Evolutionary conservation across 2,888 invertebrate genomes (phyloP).

Genomic region (Drosophila emarginata): DNA sequence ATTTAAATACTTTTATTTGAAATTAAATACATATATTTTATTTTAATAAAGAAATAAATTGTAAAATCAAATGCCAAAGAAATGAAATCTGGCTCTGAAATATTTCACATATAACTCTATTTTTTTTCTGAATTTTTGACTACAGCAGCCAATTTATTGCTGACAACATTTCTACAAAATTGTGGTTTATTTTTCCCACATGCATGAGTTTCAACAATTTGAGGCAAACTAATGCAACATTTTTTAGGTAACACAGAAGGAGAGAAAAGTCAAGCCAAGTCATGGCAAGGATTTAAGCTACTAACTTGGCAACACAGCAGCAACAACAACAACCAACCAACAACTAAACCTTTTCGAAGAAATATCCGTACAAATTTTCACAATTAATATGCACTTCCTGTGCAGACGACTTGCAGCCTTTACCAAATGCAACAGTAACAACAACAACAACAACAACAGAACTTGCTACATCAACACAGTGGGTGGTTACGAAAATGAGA

Average conservation of each 20-base stretch:
- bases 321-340: slow-evolving; percentile 27
- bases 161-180: slow-evolving; percentile 10
- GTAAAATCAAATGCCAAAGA: not conserved
- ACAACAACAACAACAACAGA: not conserved
- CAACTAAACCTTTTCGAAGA: slow-evolving; percentile 65
- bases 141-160: slow-evolving; percentile 12
- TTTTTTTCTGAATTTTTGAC: not conserved
- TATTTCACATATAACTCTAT: not conserved
- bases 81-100: not conserved
- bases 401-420: slow-evolving; percentile 74
- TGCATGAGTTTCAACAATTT: slow-evolving; percentile 28
- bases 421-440: slow-evolving; percentile 56
- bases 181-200: slow-evolving; percentile 3
- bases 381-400: slow-evolving; percentile 77
- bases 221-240: slow-evolving; percentile 19
- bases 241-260: slow-evolving; percentile 2
- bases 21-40: not conserved
- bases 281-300: slow-evolving; percentile 16
- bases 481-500: slow-evolving; percentile 6
- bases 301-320: slow-evolving; percentile 6
- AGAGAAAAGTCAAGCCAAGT: not conserved
- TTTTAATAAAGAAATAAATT: not conserved
- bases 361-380: slow-evolving; percentile 75
- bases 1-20: not conserved
- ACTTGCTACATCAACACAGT: slow-evolving; percentile 37